These are phyloP conservation scores for Dryoscopus gambensis DNA, from an alignment of 2,113 vertebrate genomes.

Conservation along the genomic window DNA sequence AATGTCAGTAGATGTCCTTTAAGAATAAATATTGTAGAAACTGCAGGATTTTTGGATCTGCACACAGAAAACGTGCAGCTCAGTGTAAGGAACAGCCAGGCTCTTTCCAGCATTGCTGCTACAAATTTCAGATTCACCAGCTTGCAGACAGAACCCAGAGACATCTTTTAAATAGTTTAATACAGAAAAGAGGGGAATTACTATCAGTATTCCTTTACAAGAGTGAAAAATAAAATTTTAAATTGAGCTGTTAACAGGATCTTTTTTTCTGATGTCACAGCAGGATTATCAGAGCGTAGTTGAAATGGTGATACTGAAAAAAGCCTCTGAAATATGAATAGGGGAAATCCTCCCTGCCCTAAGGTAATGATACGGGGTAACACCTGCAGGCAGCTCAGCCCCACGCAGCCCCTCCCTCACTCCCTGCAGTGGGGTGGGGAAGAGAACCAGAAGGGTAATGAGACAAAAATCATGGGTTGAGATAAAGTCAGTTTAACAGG, in stretches of 20 bases:
- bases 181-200: neutral
- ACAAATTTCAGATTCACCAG: neutral
- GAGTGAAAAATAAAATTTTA: neutral
- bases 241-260: neutral
- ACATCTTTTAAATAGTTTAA: neutral
- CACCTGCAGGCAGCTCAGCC: neutral
- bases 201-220: neutral
- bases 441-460: neutral
- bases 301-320: neutral
- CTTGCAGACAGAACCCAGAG: neutral
- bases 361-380: neutral
- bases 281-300: neutral
- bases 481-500: neutral
- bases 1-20: neutral
- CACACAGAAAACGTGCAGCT: neutral
- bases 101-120: neutral
- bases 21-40: neutral
- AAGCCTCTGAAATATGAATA: neutral
- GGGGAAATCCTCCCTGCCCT: neutral
- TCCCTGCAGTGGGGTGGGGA: too few species aligned
- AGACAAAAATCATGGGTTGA: neutral
- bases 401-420: rapidly evolving
- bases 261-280: neutral
- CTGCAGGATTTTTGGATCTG: neutral
- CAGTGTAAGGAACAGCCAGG: neutral